A percentile compares a stretch with the other conserved stretches of the same genome.
These are phyloP conservation scores for Erebia epiphron DNA, from an alignment of 2,888 invertebrate species.

Conservation along the genomic window DNA sequence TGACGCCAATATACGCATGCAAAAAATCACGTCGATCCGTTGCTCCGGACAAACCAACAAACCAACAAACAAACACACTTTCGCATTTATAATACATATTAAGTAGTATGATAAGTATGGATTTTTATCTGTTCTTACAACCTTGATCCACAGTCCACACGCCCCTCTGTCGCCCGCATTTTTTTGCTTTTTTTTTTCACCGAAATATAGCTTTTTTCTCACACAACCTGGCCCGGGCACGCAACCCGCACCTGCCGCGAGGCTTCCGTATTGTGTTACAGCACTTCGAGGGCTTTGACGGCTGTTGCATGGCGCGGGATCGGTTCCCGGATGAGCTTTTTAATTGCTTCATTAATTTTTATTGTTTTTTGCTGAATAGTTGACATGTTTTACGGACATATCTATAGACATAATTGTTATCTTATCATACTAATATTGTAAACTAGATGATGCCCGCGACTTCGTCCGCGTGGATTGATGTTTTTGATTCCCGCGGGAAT, in stretches of 20 bases:
- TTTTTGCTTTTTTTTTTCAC: conserved; percentile 4
- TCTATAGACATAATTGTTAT: too few species aligned
- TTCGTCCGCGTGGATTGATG: too few species aligned
- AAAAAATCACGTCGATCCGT: too few species aligned
- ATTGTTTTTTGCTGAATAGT: not conserved
- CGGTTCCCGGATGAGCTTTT: conserved; percentile 40
- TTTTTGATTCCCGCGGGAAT: too few species aligned
- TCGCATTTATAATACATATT: too few species aligned
- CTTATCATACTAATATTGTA: too few species aligned
- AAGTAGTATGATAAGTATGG: too few species aligned
- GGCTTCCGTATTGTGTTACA: conserved; percentile 49
- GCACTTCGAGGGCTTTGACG: conserved; percentile 46
- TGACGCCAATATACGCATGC: too few species aligned
- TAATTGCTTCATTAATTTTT: conserved; percentile 9
- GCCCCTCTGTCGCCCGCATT: conserved; percentile 3
- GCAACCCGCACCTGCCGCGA: conserved; percentile 39
- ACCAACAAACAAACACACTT: too few species aligned
- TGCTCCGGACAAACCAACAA: too few species aligned
- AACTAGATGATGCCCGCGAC: too few species aligned
- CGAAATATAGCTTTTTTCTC: conserved; percentile 18
- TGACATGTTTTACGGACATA: not conserved
- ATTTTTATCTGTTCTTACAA: too few species aligned
- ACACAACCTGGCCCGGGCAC: conserved; percentile 21
- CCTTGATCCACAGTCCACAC: not conserved
- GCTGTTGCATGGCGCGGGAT: conserved; percentile 38